Conservation (phyloP, 2,888 invertebrate species). For the Tetranychus truncatus region DNA sequence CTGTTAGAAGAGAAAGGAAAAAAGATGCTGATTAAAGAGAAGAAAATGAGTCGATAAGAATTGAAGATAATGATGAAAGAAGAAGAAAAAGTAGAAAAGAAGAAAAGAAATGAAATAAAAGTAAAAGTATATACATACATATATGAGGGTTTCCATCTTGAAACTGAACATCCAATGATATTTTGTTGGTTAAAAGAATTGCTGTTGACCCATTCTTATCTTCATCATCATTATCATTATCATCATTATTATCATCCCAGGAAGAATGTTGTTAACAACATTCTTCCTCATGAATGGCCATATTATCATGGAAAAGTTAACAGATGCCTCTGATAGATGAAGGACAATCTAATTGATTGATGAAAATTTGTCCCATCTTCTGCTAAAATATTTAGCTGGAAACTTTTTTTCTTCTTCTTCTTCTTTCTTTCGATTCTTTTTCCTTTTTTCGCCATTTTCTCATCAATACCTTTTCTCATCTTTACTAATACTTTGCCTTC, state of each 20-base stretch:
- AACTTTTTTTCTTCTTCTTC: neutral
- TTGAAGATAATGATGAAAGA: neutral
- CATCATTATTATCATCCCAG: neutral
- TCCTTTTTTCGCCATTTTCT: neutral
- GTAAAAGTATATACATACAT: neutral
- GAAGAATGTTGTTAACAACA: neutral
- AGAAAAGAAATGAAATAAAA: neutral
- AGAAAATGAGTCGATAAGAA: neutral
- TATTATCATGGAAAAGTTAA: constrained; percentile 1
- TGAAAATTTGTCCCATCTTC: neutral
- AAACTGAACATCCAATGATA: neutral
- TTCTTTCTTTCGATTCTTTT: neutral
- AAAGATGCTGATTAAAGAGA: neutral
- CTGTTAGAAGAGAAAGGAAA: neutral
- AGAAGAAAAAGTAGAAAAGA: neutral
- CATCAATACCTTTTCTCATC: neutral
- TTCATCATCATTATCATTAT: neutral
- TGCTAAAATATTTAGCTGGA: neutral
- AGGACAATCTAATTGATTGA: constrained; percentile 1
- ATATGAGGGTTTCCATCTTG: neutral
- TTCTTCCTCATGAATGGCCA: neutral
- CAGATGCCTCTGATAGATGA: neutral
- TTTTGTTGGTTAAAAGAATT: neutral
- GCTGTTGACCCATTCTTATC: neutral
- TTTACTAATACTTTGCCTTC: neutral